phyloP scores from a whole-genome alignment of 2,797 vertebrate species.

The Astyanax mexicanus region DNA sequence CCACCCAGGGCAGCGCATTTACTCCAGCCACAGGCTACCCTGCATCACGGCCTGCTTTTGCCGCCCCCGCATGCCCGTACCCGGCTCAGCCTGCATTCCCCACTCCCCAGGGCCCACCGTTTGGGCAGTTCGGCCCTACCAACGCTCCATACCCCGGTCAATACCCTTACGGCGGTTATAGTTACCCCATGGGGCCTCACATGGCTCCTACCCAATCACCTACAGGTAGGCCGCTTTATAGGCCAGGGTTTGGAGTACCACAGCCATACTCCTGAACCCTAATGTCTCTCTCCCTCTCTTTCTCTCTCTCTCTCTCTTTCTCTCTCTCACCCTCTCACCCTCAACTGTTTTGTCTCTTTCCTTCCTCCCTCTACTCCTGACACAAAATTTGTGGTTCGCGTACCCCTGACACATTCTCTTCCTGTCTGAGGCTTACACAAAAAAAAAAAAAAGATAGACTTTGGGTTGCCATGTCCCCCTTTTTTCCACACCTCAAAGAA shows the following conservation, averaged over 20 bases:
- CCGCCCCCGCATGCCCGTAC: conserved; percentile 78
- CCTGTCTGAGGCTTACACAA: conserved; percentile 51
- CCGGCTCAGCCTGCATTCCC: conserved; percentile 82
- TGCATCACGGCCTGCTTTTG: conserved; percentile 68
- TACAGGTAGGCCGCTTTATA: conserved; percentile 75
- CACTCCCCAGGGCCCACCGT: conserved; percentile 68
- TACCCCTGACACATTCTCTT: conserved; percentile 38
- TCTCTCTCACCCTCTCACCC: conserved; percentile 41
- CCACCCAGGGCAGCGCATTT: conserved; percentile 70
- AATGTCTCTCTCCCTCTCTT: conserved; percentile 29
- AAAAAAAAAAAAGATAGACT: conserved; percentile 50
- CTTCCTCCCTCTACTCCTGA: conserved; percentile 56
- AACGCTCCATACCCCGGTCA: conserved; percentile 70
- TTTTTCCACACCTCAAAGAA: conserved; percentile 29
- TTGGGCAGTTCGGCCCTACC: conserved; percentile 76
- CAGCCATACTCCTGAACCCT: conserved; percentile 80
- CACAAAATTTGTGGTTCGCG: conserved; percentile 71
- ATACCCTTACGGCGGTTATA: conserved; percentile 77
- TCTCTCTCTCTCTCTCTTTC: conserved; percentile 34
- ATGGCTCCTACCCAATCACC: conserved; percentile 74
- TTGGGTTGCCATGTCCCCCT: neutral
- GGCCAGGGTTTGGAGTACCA: conserved; percentile 81
- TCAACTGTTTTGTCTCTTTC: conserved; percentile 31
- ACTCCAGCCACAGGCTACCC: conserved; percentile 66
- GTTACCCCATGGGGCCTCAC: conserved; percentile 71